phyloP scores from a whole-genome alignment of 2,888 invertebrate species.

The Drosophila robusta region DNA sequence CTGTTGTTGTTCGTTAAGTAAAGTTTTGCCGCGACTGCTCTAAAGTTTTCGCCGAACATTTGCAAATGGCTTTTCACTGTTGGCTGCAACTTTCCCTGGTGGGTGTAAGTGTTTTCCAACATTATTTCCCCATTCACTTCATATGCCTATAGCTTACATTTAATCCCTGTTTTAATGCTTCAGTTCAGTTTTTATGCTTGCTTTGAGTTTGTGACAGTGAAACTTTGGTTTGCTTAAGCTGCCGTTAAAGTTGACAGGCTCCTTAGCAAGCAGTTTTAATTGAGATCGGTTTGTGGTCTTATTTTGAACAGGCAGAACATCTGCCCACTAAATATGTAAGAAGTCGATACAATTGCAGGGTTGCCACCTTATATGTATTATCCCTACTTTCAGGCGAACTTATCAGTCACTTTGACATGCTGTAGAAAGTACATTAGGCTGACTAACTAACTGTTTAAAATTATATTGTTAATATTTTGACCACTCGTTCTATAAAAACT shows the following conservation, averaged over 20 bases:
- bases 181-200: neutral
- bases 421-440: too few relatives aligned
- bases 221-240: constrained; percentile 6
- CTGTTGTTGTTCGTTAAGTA: constrained; percentile 3
- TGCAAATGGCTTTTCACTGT: constrained; percentile 18
- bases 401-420: too few relatives aligned
- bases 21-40: constrained; percentile 1
- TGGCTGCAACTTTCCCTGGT: neutral
- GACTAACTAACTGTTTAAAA: too few relatives aligned
- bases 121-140: neutral
- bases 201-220: neutral
- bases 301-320: neutral
- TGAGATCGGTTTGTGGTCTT: neutral
- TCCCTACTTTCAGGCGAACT: too few relatives aligned
- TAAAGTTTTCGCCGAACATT: neutral
- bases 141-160: neutral
- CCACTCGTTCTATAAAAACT: too few relatives aligned
- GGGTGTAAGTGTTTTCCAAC: neutral
- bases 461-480: too few relatives aligned
- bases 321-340: constrained; percentile 5
- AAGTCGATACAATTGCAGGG: neutral
- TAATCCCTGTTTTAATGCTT: neutral
- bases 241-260: constrained; percentile 1
- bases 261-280: neutral
- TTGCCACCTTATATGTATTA: too few relatives aligned